These are phyloP conservation scores for Hipposideros armiger DNA, from an alignment of 2,113 vertebrate species.

Conservation along the genomic window DNA sequence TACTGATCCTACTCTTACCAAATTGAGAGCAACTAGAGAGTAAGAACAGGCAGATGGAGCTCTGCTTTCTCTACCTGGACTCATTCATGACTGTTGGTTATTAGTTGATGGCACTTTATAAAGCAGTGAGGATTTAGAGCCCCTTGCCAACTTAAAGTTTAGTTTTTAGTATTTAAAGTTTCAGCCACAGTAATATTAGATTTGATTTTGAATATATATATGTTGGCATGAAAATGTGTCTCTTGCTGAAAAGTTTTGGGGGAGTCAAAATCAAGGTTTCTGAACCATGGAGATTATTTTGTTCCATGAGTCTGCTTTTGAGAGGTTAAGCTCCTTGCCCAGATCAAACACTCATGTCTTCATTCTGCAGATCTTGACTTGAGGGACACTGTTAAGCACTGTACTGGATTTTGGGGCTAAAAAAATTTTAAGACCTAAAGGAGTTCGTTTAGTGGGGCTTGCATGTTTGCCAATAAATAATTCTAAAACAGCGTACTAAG, in stretches of 20 bases:
- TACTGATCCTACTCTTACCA: background rate
- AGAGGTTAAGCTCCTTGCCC: background rate
- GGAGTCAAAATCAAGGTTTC: background rate
- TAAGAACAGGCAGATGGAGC: slow-evolving; percentile 47
- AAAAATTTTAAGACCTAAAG: slow-evolving; percentile 25
- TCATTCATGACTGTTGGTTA: background rate
- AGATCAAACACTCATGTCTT: background rate
- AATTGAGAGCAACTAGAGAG: background rate
- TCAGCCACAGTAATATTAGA: background rate
- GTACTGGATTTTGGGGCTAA: background rate
- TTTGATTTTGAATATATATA: background rate
- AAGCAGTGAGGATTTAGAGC: background rate
- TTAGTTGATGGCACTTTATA: slow-evolving; percentile 30
- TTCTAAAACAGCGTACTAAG: background rate
- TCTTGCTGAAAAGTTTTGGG: background rate
- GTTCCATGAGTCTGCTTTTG: background rate
- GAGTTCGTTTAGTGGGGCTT: background rate
- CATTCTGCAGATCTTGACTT: background rate
- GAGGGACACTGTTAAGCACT: background rate
- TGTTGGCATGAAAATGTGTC: background rate
- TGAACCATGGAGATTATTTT: slow-evolving; percentile 38
- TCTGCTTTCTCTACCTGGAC: background rate
- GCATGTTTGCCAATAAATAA: background rate
- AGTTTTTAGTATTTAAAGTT: slow-evolving; percentile 34
- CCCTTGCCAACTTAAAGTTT: background rate